Evolutionary conservation across 1,140 invertebrate species (phyloP).

Genomic region (Trachymyrmex septentrionalis): DNA sequence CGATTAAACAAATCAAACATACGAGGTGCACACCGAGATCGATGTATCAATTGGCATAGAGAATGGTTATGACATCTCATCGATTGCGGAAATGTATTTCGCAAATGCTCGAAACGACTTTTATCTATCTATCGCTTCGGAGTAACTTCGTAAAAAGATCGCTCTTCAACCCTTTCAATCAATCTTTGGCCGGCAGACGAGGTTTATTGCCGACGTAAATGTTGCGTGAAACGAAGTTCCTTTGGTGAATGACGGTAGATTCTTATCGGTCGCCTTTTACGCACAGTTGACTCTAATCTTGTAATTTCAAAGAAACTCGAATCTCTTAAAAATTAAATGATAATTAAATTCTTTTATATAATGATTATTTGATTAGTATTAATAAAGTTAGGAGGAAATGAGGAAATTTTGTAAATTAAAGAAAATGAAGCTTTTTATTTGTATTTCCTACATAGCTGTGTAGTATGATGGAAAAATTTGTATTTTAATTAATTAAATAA

Average conservation of each 20-base stretch:
- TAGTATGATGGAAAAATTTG: no score
- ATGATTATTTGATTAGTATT: not conserved
- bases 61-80: conserved; percentile 18
- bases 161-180: not conserved
- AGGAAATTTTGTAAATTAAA: not conserved
- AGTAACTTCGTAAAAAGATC: conserved; percentile 1
- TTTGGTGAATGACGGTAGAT: not conserved
- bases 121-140: not conserved
- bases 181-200: not conserved
- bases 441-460: not conserved
- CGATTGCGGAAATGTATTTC: not conserved
- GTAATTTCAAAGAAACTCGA: not conserved
- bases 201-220: conserved; percentile 14
- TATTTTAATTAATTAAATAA: no score
- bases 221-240: conserved; percentile 38
- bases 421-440: not conserved
- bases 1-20: not conserved
- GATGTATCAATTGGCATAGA: not conserved
- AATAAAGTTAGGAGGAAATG: not conserved
- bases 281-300: not conserved
- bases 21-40: not conserved
- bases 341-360: not conserved
- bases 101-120: not conserved
- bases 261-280: conserved; percentile 1
- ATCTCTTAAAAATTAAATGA: not conserved